phyloP scores from a whole-genome alignment of 2,888 invertebrate species.

The Ophraella communa region DNA sequence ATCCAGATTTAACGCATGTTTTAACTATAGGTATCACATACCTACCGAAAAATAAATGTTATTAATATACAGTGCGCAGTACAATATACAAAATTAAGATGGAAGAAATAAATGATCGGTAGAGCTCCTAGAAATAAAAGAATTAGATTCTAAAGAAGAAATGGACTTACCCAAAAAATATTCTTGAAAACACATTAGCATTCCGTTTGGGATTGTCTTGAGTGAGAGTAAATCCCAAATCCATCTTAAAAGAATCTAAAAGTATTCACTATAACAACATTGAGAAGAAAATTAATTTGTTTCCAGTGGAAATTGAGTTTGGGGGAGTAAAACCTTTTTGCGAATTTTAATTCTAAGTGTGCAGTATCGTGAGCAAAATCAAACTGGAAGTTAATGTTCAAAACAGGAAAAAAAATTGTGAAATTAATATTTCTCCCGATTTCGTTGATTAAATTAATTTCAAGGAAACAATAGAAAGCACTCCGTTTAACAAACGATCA shows the following conservation, averaged over 20 bases:
- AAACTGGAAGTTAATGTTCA: not conserved
- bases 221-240: constrained; percentile 43
- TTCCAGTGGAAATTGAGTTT: not conserved
- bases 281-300: not conserved
- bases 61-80: not conserved
- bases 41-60: not conserved
- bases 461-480: not conserved
- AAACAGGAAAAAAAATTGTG: not conserved
- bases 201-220: constrained; percentile 65
- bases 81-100: not conserved
- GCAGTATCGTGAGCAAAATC: not conserved
- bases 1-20: constrained; percentile 60
- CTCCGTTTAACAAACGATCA: not conserved
- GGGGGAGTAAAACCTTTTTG: too few relatives aligned
- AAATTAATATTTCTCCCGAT: not conserved
- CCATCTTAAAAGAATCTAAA: constrained; percentile 31
- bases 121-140: not conserved
- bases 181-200: constrained; percentile 67
- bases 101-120: not conserved
- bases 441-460: not conserved
- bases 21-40: not conserved
- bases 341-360: too few relatives aligned
- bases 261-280: not conserved
- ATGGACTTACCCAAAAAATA: constrained; percentile 54
- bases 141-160: not conserved